Evolutionary conservation across 2,113 vertebrate species (phyloP).

Genomic region (Butastur rufipennis): DNA sequence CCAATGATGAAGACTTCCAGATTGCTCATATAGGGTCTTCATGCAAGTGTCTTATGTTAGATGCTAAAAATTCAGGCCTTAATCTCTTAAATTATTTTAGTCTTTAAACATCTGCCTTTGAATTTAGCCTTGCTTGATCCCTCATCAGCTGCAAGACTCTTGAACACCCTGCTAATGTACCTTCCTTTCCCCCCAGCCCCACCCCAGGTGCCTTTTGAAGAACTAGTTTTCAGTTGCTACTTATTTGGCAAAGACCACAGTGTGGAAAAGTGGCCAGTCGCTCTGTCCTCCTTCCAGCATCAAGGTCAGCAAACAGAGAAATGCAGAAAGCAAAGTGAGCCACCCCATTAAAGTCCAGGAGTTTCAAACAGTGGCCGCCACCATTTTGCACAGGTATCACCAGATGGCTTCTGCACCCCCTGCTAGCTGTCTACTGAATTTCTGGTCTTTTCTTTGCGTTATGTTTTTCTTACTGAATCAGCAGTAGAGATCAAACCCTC

Average conservation of each 20-base stretch:
- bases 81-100: background rate
- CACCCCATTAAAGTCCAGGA: background rate
- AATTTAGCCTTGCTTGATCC: background rate
- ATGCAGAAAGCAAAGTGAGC: background rate
- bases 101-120: background rate
- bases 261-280: background rate
- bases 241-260: background rate
- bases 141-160: background rate
- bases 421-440: background rate
- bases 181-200: background rate
- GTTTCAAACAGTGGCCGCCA: background rate
- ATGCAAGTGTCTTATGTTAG: background rate
- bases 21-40: background rate
- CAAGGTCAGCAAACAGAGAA: background rate
- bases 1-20: background rate
- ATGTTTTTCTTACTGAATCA: background rate
- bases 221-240: background rate
- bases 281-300: background rate
- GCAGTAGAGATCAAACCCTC: background rate
- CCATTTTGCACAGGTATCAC: background rate
- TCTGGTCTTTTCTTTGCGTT: background rate
- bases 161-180: background rate
- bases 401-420: accelerated
- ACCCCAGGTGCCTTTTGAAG: background rate
- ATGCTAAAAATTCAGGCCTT: background rate